A percentile compares a stretch with the other conserved stretches of the same genome.
phyloP scores from a whole-genome alignment of 1,140 invertebrate species.

The Ditylenchus dipsaci region DNA sequence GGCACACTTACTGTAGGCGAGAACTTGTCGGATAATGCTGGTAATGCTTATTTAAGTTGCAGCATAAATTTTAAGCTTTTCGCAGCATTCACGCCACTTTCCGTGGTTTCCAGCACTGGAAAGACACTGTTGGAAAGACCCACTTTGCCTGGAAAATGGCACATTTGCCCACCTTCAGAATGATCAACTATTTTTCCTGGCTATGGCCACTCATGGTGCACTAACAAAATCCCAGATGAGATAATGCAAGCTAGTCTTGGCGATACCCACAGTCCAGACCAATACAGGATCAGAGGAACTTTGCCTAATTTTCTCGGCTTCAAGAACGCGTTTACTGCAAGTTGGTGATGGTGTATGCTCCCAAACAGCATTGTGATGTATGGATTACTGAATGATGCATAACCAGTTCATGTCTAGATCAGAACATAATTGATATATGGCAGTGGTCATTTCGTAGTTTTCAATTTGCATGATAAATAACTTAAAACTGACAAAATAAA shows the following conservation, averaged over 20 bases:
- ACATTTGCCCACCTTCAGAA: neutral
- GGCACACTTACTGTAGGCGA: too few species aligned
- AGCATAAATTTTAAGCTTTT: too few species aligned
- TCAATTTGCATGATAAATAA: too few species aligned
- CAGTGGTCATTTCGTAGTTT: too few species aligned
- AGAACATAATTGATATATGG: too few species aligned
- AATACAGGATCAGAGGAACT: neutral
- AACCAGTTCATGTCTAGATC: neutral
- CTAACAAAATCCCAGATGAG: neutral
- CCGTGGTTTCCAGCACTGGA: neutral
- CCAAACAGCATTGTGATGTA: neutral
- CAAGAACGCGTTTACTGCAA: neutral
- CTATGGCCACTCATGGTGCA: neutral
- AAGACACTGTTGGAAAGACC: neutral
- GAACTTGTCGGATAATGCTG: too few species aligned
- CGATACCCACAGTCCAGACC: neutral
- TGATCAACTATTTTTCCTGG: neutral
- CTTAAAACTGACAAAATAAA: too few species aligned
- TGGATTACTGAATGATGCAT: neutral
- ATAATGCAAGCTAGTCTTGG: too few species aligned
- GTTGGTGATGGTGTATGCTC: neutral
- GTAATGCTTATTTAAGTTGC: too few species aligned
- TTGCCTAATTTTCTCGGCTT: neutral
- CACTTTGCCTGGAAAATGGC: neutral
- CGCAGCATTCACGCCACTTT: neutral